These are phyloP conservation scores for Pterostichus madidus DNA, from an alignment of 2,888 invertebrate genomes.

Conservation along the genomic window DNA sequence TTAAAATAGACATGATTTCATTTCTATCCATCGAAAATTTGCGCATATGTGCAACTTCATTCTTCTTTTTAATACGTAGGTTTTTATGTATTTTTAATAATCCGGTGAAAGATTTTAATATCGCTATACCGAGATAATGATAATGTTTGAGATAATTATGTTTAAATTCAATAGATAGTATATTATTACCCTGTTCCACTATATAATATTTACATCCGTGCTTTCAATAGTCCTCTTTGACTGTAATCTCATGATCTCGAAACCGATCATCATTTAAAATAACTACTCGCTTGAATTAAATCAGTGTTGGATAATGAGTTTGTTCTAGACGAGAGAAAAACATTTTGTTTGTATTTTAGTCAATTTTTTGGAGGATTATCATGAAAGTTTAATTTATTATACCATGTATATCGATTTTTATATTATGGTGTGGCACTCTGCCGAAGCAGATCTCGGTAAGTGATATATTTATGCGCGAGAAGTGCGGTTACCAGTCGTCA, in stretches of 20 bases:
- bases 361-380: slow-evolving; percentile 1
- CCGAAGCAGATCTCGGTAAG: too few relatives aligned
- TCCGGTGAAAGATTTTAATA: slow-evolving; percentile 58
- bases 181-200: slow-evolving; percentile 59
- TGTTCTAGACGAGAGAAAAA: slow-evolving; percentile 10
- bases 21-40: background rate
- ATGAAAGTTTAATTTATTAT: slow-evolving; percentile 35
- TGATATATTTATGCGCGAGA: too few relatives aligned
- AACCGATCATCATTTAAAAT: slow-evolving; percentile 51
- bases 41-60: background rate
- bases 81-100: slow-evolving; percentile 65
- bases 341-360: slow-evolving; percentile 34
- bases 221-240: slow-evolving; percentile 46
- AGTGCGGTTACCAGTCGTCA: too few relatives aligned
- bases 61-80: slow-evolving; percentile 1
- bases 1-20: background rate
- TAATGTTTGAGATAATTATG: slow-evolving; percentile 64
- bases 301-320: slow-evolving; percentile 38
- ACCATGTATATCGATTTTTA: slow-evolving; percentile 13
- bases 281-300: slow-evolving; percentile 50
- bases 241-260: slow-evolving; percentile 43
- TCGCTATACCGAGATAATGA: slow-evolving; percentile 51
- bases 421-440: slow-evolving; percentile 4
- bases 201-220: slow-evolving; percentile 58
- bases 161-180: slow-evolving; percentile 65